phyloP scores from a whole-genome alignment of 2,888 invertebrate species.

The Automeris io region DNA sequence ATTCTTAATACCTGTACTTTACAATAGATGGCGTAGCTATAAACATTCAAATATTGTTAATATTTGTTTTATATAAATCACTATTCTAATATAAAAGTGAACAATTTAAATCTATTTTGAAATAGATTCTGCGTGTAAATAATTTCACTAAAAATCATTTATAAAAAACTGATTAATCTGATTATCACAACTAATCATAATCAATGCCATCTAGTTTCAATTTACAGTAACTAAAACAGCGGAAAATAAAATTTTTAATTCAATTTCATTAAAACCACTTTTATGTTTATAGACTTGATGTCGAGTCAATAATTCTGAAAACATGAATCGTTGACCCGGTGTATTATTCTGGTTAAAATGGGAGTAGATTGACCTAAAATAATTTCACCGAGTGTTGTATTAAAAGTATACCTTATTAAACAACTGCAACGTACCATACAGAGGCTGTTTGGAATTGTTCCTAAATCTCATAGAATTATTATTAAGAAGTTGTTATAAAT shows the following conservation, averaged over 20 bases:
- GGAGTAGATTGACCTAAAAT: constrained; percentile 21
- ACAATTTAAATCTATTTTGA: neutral
- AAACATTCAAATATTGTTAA: neutral
- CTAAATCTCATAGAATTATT: constrained; percentile 3
- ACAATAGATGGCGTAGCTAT: constrained; percentile 9
- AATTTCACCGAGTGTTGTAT: constrained; percentile 1
- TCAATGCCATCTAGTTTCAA: constrained; percentile 1
- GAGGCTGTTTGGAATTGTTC: constrained; percentile 3
- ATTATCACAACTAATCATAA: constrained; percentile 1
- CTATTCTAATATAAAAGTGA: neutral
- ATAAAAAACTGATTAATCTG: constrained; percentile 4
- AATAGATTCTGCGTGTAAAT: neutral
- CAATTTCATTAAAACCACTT: constrained; percentile 19
- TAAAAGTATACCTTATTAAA: neutral
- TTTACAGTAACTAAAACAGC: neutral
- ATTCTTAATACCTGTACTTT: neutral
- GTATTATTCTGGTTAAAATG: constrained; percentile 40
- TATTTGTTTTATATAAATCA: neutral
- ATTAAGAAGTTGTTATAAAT: constrained; percentile 1
- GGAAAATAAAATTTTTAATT: constrained; percentile 16
- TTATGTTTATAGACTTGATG: constrained; percentile 26
- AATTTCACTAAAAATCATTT: constrained; percentile 1
- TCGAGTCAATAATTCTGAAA: constrained; percentile 23
- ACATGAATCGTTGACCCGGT: constrained; percentile 19
- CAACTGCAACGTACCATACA: neutral